Conservation (phyloP, 2,888 invertebrate species). For the Scrobipalpa atriplicella region DNA sequence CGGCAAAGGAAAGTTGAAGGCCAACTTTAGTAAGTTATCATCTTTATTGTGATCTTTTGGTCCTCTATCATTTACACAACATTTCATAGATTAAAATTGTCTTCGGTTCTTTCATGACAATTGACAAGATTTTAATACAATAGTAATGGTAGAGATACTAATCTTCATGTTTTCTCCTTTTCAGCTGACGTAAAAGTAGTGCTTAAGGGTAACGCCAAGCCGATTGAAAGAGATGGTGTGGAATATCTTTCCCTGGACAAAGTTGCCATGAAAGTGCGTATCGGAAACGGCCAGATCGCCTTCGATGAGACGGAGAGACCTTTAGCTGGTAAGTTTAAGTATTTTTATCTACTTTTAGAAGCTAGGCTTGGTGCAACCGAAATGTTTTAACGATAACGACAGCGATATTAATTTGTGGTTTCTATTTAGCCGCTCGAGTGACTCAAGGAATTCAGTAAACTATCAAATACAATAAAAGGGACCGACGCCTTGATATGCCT, state of each 20-base stretch:
- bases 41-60: no score
- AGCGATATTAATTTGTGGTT: no score
- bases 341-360: neutral
- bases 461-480: no score
- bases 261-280: conserved; percentile 82
- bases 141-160: no score
- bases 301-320: conserved; percentile 81
- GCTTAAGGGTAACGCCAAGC: conserved; percentile 82
- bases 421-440: no score
- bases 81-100: no score
- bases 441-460: no score
- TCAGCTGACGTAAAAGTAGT: conserved; percentile 83
- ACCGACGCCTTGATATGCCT: no score
- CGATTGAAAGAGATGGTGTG: conserved; percentile 81
- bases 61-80: neutral
- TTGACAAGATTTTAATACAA: no score
- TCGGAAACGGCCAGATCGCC: conserved; percentile 84
- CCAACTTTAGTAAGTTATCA: conserved; percentile 89
- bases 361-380: no score
- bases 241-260: conserved; percentile 84
- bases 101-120: no score
- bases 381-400: no score
- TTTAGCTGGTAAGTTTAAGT: conserved; percentile 73
- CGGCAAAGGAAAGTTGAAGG: conserved; percentile 85
- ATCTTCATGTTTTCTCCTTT: conserved; percentile 31